Evolutionary conservation across 2,888 invertebrate species (phyloP).

Genomic region (Philaethria dido): DNA sequence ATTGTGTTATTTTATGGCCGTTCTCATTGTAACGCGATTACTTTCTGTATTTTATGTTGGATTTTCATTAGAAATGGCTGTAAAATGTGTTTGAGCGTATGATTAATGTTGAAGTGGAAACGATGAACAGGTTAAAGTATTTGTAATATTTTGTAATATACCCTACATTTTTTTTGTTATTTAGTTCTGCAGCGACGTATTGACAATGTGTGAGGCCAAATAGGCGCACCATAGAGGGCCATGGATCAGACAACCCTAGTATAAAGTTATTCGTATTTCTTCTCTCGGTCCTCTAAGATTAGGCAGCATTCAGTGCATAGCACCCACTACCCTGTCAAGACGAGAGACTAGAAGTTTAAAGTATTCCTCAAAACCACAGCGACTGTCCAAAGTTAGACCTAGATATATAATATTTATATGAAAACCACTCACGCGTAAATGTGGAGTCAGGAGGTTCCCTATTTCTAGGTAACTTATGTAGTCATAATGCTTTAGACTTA

Average conservation of each 20-base stretch:
- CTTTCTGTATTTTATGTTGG: background rate
- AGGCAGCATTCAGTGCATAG: too few relatives aligned
- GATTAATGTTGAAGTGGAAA: too few relatives aligned
- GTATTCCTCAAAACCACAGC: constrained; percentile 35
- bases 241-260: too few relatives aligned
- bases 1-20: constrained; percentile 21
- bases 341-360: constrained; percentile 28
- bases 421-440: constrained; percentile 25
- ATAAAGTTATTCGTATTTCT: too few relatives aligned
- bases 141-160: too few relatives aligned
- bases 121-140: too few relatives aligned
- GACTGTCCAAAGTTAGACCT: constrained; percentile 34
- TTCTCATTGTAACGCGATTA: constrained; percentile 1
- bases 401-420: constrained; percentile 28
- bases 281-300: too few relatives aligned
- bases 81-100: background rate
- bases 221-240: too few relatives aligned
- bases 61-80: background rate
- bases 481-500: constrained; percentile 40
- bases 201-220: too few relatives aligned
- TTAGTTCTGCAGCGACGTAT: too few relatives aligned
- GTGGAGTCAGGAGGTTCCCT: constrained; percentile 23
- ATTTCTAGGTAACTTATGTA: constrained; percentile 25
- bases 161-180: too few relatives aligned
- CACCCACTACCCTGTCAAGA: too few relatives aligned